A percentile compares a stretch with the other conserved stretches of the same genome.
These are phyloP conservation scores for Apolygus lucorum DNA, from an alignment of 1,140 invertebrate species.

Conservation along the genomic window DNA sequence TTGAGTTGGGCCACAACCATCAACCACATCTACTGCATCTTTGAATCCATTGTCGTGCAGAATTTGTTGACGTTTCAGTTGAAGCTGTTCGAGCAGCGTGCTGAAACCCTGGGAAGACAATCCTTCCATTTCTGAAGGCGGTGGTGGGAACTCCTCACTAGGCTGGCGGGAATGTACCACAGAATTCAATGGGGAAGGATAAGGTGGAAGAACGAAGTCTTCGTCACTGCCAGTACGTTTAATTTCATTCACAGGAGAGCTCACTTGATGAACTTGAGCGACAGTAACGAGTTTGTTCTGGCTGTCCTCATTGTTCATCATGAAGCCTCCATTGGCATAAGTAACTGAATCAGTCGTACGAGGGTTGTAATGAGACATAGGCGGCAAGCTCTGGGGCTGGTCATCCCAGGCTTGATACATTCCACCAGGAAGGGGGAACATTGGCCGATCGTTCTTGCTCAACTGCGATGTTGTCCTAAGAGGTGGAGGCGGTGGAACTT, in stretches of 20 bases:
- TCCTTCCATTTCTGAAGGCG: conserved; percentile 57
- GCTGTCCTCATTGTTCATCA: conserved; percentile 28
- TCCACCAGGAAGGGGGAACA: conserved; percentile 41
- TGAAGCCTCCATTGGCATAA: conserved; percentile 45
- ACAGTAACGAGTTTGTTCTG: conserved; percentile 56
- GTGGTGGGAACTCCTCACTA: conserved; percentile 81
- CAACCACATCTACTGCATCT: conserved; percentile 37
- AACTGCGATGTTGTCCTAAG: conserved; percentile 77
- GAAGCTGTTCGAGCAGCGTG: conserved; percentile 59
- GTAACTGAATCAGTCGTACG: conserved; percentile 44
- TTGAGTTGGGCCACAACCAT: conserved; percentile 26
- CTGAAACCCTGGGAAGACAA: conserved; percentile 45
- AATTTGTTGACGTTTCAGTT: conserved; percentile 65
- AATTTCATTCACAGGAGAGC: conserved; percentile 42
- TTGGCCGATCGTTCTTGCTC: conserved; percentile 44
- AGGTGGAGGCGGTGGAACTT: conserved; percentile 77
- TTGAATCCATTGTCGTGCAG: conserved; percentile 27
- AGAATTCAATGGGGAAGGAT: conserved; percentile 62
- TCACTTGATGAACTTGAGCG: conserved; percentile 72
- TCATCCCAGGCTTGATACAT: conserved; percentile 1
- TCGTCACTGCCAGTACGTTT: conserved; percentile 40
- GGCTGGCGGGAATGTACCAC: conserved; percentile 70
- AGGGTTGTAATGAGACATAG: conserved; percentile 15
- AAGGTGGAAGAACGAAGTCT: conserved; percentile 57
- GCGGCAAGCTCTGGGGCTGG: conserved; percentile 43